Base-by-base conservation (phyloP, 2,113 vertebrate species). In the Pheucticus melanocephalus region DNA sequence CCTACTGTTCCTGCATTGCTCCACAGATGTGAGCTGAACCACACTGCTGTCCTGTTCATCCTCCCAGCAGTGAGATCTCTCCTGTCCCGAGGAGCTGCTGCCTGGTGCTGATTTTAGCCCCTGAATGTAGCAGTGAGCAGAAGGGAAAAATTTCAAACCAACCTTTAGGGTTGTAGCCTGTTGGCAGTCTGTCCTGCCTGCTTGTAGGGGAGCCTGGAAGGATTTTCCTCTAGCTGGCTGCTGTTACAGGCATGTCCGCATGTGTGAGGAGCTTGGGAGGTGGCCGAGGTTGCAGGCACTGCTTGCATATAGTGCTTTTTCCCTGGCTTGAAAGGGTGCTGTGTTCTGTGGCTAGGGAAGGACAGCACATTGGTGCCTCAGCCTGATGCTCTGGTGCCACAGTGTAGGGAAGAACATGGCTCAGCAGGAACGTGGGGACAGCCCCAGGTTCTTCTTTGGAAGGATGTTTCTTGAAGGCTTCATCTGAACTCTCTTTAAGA, bases 21-120 rank as follows among this genome's bases (percentile, higher is more conserved):
- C 30, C 48, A 45, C 59, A 63, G 64, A 21, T n/a, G 23, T 0
- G 12, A 71, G 31, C 4, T 61, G 68, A 80, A 89, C 39, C n/a
- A 3, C 0, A 5, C 50, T 6, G 19, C 28, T 0, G 1, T 65
- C 61, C 45, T 5, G n/a, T 4, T 10, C 27, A 0, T 22, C 5
- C 24, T 64, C 33, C 59, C 39, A 8, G 50, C 50, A 28, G 23
- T 1, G 2, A 3, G 25, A 40, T 31, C 63, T 19, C 39, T 54
- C 50, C 30, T 39, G 21, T 10, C 19, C 9, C 1, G 1, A 37
- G 23, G 27, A 33, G 51, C 28, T 82, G n/a, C 20, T n/a, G 11
- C 59, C 47, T 35, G 48, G 17, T 25, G 15, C 12, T 20, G 33
- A 11, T 63, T 75, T 78, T 35, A 75, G 37, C 21, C 17, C 8